Evolutionary conservation across 64 coral and sea anemone species (phyloP).

Genomic region (Stylophora pistillata): DNA sequence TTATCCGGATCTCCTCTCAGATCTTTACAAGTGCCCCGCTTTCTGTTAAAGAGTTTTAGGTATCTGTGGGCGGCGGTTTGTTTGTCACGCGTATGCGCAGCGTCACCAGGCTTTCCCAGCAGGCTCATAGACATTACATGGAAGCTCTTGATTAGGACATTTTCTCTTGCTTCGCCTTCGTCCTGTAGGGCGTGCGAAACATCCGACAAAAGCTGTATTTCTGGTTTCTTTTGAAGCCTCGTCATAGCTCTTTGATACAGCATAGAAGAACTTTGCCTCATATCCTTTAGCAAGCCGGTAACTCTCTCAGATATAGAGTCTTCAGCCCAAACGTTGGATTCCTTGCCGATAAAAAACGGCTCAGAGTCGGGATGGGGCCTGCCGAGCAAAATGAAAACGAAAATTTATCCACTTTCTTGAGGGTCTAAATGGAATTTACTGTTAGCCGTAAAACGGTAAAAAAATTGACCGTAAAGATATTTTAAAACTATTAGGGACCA

Average conservation of each 20-base stretch:
- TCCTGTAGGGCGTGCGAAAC: conserved; percentile 3
- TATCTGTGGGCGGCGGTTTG: background rate
- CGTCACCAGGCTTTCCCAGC: background rate
- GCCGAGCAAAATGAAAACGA: background rate
- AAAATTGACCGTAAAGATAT: no score
- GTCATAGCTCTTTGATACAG: background rate
- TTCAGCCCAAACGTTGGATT: background rate
- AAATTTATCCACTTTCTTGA: background rate
- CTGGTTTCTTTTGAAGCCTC: background rate
- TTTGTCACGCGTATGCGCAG: background rate
- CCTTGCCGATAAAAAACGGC: background rate
- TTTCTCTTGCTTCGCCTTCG: background rate
- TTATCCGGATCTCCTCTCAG: background rate
- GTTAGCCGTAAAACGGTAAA: no score
- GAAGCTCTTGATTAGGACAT: background rate
- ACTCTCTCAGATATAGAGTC: background rate
- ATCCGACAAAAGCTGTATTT: background rate
- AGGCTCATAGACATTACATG: conserved; percentile 19
- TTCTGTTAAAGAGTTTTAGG: background rate
- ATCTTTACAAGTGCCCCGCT: background rate
- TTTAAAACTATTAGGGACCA: no score
- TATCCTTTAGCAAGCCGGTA: background rate
- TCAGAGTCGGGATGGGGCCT: background rate
- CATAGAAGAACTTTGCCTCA: background rate
- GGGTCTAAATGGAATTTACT: no score